phyloP scores from a whole-genome alignment of 2,888 invertebrate genomes.

The Ectemnius continuus region DNA sequence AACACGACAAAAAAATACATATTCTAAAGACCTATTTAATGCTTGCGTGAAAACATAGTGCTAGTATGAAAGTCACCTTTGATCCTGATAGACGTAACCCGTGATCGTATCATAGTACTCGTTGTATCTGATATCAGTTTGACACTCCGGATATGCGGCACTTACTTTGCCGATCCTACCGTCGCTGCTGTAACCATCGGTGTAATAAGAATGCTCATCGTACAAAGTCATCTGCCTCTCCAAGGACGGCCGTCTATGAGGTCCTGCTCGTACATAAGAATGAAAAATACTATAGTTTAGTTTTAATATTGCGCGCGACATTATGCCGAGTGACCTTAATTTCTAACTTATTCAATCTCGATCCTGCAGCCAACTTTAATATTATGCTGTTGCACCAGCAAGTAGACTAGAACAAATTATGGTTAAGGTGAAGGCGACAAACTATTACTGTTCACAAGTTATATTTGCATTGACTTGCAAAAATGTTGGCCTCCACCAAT shows the following conservation, averaged over 20 bases:
- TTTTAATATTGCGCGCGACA: too few relatives aligned
- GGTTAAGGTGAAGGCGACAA: too few relatives aligned
- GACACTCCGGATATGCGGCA: conserved; percentile 73
- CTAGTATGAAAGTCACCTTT: conserved; percentile 67
- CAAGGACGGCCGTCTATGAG: conserved; percentile 85
- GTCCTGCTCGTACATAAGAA: conserved; percentile 60
- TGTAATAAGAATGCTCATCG: conserved; percentile 84
- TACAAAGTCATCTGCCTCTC: conserved; percentile 90
- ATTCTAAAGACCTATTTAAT: background rate
- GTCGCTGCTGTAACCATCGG: conserved; percentile 74
- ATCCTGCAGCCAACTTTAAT: too few relatives aligned
- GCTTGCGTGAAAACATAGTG: background rate
- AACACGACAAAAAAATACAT: background rate
- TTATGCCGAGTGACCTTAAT: too few relatives aligned
- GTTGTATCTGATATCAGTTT: conserved; percentile 80
- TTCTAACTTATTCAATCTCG: too few relatives aligned
- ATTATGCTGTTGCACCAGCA: too few relatives aligned
- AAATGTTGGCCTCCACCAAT: too few relatives aligned
- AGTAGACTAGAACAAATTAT: too few relatives aligned
- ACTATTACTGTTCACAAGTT: too few relatives aligned
- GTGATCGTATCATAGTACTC: conserved; percentile 83
- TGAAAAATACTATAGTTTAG: too few relatives aligned
- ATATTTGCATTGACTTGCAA: too few relatives aligned
- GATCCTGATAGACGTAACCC: conserved; percentile 83
- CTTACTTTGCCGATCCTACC: conserved; percentile 70